Base-by-base conservation (phyloP, 30 jellyfish, hydroid and myxozoan genomes). In the Hydra vulgaris region DNA sequence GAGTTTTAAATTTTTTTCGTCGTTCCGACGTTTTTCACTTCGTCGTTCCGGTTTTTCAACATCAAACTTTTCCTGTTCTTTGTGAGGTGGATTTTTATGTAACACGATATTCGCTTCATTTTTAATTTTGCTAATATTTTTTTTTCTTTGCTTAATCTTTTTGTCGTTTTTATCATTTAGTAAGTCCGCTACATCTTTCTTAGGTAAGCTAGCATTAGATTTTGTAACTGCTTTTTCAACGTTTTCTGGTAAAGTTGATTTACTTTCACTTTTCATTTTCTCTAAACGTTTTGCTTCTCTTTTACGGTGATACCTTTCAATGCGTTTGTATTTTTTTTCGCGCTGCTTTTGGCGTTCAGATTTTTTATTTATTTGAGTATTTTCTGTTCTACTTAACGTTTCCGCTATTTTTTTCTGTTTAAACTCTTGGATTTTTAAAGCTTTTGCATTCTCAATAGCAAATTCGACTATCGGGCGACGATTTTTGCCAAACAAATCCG, bases 381-480 rank as follows among this genome's bases (percentile, higher is more conserved):
- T 15, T 23, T 69, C 12, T 69, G 76, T 8, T 23, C 25, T 5
- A 24, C 12, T 15, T 19, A 3, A 8, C 8, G 15, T 69, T 69
- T 69, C 76, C 25, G 7, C 27, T 21, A 19, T 69, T 23, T 69
- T 66, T 85, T 74, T 72, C 85, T 40, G 61, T 12, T 40, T 40
- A 40, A 40, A 40, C 26, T 80, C 95, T 53, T 83, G 87, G 86
- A 87, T n/a, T 26, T 87, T 90, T 80, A 92, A 71, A 18, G 95
- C 95, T 17, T 74, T 83, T 53, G 88, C 79, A 54, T 87, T 92
- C 75, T 92, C 98, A 19, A 92, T 95, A 1, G 98, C 76, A 81
- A 92, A 92, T 71, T 92, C 98, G 27, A 92, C 98, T 67, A 92
- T 92, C 17, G 95, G 96, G 72, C 95, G 70, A 21, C 95, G 78